phyloP scores from a whole-genome alignment of 2,113 vertebrate species.

The Chlorocebus sabaeus region DNA sequence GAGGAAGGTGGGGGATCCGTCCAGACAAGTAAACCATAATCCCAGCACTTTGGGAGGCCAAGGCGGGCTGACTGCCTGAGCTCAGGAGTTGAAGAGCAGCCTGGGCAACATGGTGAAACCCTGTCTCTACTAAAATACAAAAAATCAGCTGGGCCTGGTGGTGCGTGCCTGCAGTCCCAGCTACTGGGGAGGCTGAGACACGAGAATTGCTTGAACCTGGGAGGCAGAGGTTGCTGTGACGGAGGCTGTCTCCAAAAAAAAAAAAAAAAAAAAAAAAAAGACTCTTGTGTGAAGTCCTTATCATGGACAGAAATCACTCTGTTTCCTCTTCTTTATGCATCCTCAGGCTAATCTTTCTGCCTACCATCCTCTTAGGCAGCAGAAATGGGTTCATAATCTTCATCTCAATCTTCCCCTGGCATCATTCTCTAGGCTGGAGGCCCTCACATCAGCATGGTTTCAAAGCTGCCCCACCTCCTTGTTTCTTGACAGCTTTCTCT shows the following conservation, averaged over 20 bases:
- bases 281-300: background rate
- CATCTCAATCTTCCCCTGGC: background rate
- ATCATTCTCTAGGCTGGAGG: background rate
- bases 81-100: no score
- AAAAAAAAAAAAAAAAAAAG: no score
- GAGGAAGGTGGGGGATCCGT: background rate
- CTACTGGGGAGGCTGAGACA: no score
- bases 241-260: no score
- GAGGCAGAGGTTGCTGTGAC: no score
- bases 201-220: no score
- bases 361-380: background rate
- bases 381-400: background rate
- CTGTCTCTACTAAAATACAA: no score
- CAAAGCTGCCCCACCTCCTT: background rate
- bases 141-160: no score
- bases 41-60: no score
- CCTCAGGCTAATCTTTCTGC: fast-evolving
- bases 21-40: background rate
- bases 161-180: no score
- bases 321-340: fast-evolving
- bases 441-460: background rate
- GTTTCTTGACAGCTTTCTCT: background rate
- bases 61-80: no score
- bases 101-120: no score
- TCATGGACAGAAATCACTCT: fast-evolving